Conservation (phyloP, 2,113 vertebrate species). For the Seriola quinqueradiata region DNA sequence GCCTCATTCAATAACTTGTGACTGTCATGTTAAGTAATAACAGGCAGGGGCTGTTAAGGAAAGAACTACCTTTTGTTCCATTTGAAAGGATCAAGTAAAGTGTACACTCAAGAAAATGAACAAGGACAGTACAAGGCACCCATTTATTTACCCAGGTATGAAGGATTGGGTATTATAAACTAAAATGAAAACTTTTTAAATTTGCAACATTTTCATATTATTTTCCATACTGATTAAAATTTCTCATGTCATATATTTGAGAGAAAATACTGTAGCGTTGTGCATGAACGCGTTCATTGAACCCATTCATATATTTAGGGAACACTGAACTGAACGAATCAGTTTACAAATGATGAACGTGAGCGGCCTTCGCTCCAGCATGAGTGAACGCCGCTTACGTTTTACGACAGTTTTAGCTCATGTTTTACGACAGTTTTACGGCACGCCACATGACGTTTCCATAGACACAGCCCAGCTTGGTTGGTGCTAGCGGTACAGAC, state of each 20-base stretch:
- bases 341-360: too few species aligned
- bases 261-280: background rate
- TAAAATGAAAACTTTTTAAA: background rate
- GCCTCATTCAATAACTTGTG: constrained; percentile 14
- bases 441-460: too few species aligned
- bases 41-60: background rate
- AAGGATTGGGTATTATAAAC: background rate
- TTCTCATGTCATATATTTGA: background rate
- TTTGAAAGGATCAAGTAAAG: constrained; percentile 6
- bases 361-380: too few species aligned
- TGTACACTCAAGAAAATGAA: background rate
- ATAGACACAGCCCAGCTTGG: too few species aligned
- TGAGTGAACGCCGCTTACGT: too few species aligned
- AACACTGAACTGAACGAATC: too few species aligned
- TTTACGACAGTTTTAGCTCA: too few species aligned
- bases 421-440: too few species aligned
- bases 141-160: background rate
- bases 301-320: too few species aligned
- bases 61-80: background rate
- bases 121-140: constrained; percentile 4
- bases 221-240: background rate
- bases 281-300: too few species aligned
- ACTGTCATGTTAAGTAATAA: background rate
- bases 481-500: too few species aligned
- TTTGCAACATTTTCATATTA: background rate